phyloP scores from a whole-genome alignment of 2,888 invertebrate genomes.

The Lapara coniferarum region DNA sequence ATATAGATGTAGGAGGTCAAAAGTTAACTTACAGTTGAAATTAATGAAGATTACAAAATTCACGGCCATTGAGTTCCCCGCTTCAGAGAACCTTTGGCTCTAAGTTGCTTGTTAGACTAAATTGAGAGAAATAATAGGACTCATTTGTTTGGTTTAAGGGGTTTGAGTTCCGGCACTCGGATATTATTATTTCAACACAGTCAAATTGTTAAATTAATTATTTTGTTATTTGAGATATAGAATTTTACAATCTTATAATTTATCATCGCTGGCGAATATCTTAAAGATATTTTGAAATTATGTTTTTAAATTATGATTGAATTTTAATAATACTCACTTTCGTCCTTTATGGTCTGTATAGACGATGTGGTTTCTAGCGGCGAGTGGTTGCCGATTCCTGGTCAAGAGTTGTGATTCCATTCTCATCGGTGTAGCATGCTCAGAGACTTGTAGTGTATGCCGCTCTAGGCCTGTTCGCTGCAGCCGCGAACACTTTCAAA shows the following conservation, averaged over 20 bases:
- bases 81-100: constrained; percentile 79
- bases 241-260: background rate
- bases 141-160: constrained; percentile 81
- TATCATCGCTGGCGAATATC: background rate
- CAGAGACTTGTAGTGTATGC: constrained; percentile 17
- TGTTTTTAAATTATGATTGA: background rate
- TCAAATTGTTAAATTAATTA: constrained; percentile 38
- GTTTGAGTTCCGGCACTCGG: constrained; percentile 58
- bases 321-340: constrained; percentile 67
- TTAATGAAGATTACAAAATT: constrained; percentile 83
- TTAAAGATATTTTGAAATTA: no score
- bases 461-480: constrained; percentile 31
- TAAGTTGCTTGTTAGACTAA: constrained; percentile 80
- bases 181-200: constrained; percentile 62
- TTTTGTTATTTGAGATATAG: constrained; percentile 13
- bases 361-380: constrained; percentile 79
- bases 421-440: constrained; percentile 37
- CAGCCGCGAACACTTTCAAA: constrained; percentile 58
- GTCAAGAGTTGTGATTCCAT: constrained; percentile 73
- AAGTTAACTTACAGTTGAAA: constrained; percentile 75
- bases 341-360: constrained; percentile 81
- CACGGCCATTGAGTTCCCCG: constrained; percentile 80
- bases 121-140: constrained; percentile 82
- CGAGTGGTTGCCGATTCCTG: constrained; percentile 63
- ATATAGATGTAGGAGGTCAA: constrained; percentile 50